Base-by-base conservation (phyloP, 1,140 invertebrate species). In the Hetaerina americana region DNA sequence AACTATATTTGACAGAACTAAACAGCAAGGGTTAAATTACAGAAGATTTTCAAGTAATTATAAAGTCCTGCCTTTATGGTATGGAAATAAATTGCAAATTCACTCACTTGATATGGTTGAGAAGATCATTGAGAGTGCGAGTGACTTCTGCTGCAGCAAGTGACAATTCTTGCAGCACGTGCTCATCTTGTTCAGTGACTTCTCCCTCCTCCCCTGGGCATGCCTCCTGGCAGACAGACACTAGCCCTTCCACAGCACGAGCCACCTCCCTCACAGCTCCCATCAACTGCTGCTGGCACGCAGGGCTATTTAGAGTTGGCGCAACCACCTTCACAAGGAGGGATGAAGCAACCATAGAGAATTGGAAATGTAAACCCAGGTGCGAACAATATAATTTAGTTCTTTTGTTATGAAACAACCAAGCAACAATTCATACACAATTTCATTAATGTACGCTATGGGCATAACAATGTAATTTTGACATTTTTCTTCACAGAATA, bases 251-350 rank as follows among this genome's bases (percentile, higher is more conserved):
- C 0, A 99, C 96, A 0, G 96, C 92, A 72, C 88, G 89, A 0
- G 93, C 92, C 2, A 99, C 97, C 79, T 97, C 94, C 28, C 94
- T 87, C 0, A 96, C 92, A 0, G 97, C 96, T 69, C 91, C 92
- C 71, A 94, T 91, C 68, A 99, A 79, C 80, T 99, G 96, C 74
- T 95, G 92, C 77, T 97, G 94, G 78, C 97, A 99, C 0, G 92
- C 92, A 0, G 94, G 90, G 76, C 92, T 96, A 69, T 93, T 88
- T 5, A 99, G 80, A 0, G 91, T 93, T 0, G 91, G 90, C 0
- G 91, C 91, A 1, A 93, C 91, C n/a, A 93, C 90, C 85, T 85
- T 72, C 40, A 57, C 40, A 57, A 57, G n/a, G n/a, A n/a, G n/a
- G n/a, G n/a, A n/a, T n/a, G 10, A 71, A 67, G n/a, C 18, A 68